Base-by-base conservation (phyloP, 2,797 vertebrate genomes). In the Pseudopleuronectes americanus region DNA sequence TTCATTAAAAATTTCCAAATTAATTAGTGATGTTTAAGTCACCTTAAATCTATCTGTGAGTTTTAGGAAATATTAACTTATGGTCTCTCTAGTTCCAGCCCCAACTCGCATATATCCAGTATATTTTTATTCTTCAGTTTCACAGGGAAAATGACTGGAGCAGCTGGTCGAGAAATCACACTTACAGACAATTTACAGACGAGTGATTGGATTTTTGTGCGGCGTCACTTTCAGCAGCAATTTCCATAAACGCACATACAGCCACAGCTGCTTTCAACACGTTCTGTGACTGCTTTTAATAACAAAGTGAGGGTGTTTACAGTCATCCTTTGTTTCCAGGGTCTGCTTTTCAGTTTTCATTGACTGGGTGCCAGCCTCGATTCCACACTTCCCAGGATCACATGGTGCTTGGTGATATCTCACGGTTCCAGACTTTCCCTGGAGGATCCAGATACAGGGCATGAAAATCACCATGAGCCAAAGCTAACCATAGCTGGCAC, bases 361-460 rank as follows among this genome's bases (percentile, higher is more conserved):
- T 92, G 87, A 91, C 83, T 19, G 33, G 71, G 70, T 76, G 88
- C 90, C 90, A 90, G 83, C 71, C 58, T 89, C 70, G 79, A 81
- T 91, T 90, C 81, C 81, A 90, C 84, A 84, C 82, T 86, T 87
- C 81, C 84, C 82, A 85, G 77, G 89, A 89, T 90, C 89, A 87
- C 88, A 90, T 88, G 74, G 81, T 84, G 85, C 86, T 90, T 87
- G 81, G 89, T 80, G 90, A 90, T 93, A 92, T 92, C 87, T 90
- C 84, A 51, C 80, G 77, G 55, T 83, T 89, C 89, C 90, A 89
- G 89, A 90, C 79, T 69, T 71, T 90, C 89, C 86, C 91, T 90
- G 81, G 83, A 81, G 92, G 89, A 92, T 89, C 83, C 82, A 89
- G 79, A 91, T 85, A 89, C 77, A 78, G 69, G 74, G 79, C 88